A percentile compares a stretch with the other conserved stretches of the same genome.
phyloP scores from a whole-genome alignment of 2,113 vertebrate genomes.

The Embiotoca jacksoni region DNA sequence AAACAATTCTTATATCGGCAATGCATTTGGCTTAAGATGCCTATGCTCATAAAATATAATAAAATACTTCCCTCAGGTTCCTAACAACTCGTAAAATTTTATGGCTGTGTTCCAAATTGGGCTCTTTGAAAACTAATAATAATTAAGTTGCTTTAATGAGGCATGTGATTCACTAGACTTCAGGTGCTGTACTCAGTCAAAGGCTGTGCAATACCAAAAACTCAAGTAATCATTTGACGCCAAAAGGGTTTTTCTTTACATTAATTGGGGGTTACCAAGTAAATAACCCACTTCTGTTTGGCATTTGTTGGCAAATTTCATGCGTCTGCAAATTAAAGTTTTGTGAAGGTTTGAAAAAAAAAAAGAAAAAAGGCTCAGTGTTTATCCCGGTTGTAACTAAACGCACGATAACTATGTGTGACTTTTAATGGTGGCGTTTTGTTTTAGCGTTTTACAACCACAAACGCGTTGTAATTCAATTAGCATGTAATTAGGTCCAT shows the following conservation, averaged over 20 bases:
- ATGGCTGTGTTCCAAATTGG: conserved; percentile 75
- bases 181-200: conserved; percentile 50
- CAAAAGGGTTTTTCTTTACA: conserved; percentile 1
- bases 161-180: conserved; percentile 68
- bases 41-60: conserved; percentile 69
- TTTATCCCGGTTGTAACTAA: conserved; percentile 42
- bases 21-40: conserved; percentile 44
- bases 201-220: conserved; percentile 34
- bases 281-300: background rate
- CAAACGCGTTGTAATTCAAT: conserved; percentile 53
- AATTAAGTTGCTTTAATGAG: conserved; percentile 83
- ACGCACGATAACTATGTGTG: conserved; percentile 19
- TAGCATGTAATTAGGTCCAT: conserved; percentile 50
- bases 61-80: conserved; percentile 71
- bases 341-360: conserved; percentile 16
- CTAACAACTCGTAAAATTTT: conserved; percentile 81
- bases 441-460: conserved; percentile 45
- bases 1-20: conserved; percentile 32
- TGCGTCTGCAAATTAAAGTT: conserved; percentile 23
- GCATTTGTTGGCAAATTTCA: conserved; percentile 15
- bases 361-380: background rate
- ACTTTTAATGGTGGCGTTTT: conserved; percentile 11
- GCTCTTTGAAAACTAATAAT: conserved; percentile 83
- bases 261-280: conserved; percentile 1
- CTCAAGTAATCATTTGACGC: conserved; percentile 32